Evolutionary conservation across 2,113 vertebrate genomes (phyloP), one percentile per base, ranked within the genome.

Genomic region (Athene cunicularia): DNA sequence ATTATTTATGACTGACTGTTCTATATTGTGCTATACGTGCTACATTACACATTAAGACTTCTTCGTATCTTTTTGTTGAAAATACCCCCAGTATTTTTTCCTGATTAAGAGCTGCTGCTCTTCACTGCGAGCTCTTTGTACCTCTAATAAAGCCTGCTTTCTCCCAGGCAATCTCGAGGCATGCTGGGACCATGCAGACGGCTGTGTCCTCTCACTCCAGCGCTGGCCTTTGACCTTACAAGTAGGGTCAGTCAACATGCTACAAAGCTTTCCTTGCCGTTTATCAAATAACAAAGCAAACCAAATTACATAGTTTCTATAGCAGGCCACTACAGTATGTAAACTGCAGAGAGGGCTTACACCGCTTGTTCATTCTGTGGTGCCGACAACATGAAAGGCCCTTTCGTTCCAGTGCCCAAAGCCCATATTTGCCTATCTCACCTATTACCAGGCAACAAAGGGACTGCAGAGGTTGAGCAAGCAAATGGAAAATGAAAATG

Each of bases 91-190:
- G 9, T 90, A 30, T 70, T 88, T 93, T 77, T 81, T 56, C 56
- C 60, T 67, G 49, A 89, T 92, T 89, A 91, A 72, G 91, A 89
- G 66, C 77, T 80, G 74, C 73, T 94, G 66, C 83, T 87, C 89
- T 93, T 87, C 74, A 45, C 28, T 12, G 6, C 63, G 19, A 97
- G 81, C 39, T 87, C 97, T 98, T 97, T 98, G 97, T 95, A 73
- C 17, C 72, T 67, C 87, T 89, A 55, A 95, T 91, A 93, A 98
- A 98, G 98, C 98, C 98, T 95, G 76, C 96, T 92, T 94, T 98
- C 97, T 98, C 96, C 91, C 86, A 88, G 95, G 92, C 92, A 58
- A 82, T 97, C 92, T 95, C 1, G 10, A 95, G 93, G 93, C 88
- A 96, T 76, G 91, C 93, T 76, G 95, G 80, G 88, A 94, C 93